A percentile compares a stretch with the other conserved stretches of the same genome.
Evolutionary conservation across 2,797 vertebrate genomes (phyloP).

Genomic region (Spea hammondii): DNA sequence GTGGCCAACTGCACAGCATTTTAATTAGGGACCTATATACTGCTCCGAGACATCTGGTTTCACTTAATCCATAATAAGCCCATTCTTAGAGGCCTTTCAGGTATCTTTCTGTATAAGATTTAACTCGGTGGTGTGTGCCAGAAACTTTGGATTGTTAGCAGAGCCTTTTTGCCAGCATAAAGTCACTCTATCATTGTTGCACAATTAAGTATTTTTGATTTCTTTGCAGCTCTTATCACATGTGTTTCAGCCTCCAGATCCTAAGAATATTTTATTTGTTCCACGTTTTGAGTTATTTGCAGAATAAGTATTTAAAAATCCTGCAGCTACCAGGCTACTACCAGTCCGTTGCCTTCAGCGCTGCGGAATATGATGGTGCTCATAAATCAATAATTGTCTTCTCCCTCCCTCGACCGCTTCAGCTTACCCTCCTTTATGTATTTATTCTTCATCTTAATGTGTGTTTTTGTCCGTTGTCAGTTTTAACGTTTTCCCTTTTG

Average conservation of each 20-base stretch:
- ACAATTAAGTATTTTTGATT: constrained; percentile 32
- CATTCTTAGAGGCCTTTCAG: constrained; percentile 37
- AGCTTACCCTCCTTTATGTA: no score
- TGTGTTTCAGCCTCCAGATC: constrained; percentile 7
- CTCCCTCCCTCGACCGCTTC: no score
- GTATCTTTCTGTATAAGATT: constrained; percentile 36
- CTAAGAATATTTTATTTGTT: constrained; percentile 36
- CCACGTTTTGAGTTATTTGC: constrained; percentile 2
- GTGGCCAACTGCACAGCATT: constrained; percentile 20
- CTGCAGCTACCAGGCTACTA: no score
- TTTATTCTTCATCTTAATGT: no score
- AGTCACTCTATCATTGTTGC: constrained; percentile 17
- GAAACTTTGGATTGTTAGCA: constrained; percentile 16
- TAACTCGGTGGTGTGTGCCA: constrained; percentile 24
- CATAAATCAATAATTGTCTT: no score
- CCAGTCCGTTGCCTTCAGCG: no score
- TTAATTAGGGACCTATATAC: constrained; percentile 31
- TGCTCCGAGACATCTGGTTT: constrained; percentile 33
- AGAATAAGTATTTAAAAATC: constrained; percentile 17
- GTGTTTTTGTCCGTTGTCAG: no score
- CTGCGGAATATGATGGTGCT: no score
- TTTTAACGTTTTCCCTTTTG: no score
- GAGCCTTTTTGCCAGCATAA: constrained; percentile 11
- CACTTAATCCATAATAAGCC: constrained; percentile 32
- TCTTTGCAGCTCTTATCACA: background rate